Base-by-base conservation (phyloP, 2,797 vertebrate genomes). In the Buphagus erythrorhynchus region DNA sequence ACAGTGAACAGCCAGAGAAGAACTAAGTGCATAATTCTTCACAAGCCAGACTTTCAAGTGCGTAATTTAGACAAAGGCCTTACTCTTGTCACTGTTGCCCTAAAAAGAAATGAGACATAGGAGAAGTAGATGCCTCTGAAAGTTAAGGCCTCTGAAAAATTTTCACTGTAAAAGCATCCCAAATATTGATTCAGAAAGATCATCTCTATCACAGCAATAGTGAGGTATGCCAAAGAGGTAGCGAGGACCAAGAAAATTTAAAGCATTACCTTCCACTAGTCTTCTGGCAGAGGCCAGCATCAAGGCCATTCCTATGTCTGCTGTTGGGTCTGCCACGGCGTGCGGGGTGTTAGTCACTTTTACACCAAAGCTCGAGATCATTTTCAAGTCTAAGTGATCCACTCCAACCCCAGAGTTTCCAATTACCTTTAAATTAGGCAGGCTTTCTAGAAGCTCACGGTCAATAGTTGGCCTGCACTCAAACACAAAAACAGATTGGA, bases 271-370 rank as follows among this genome's bases (percentile, higher is more conserved):
- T 97, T 98, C 97, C 15, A 98, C 33, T 8, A 99, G 88, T 57
- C 97, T 98, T 73, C 98, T 97, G 36, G 98, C 98, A 59, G 98
- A 98, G 20, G 98, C 98, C 68, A 99, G 94, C 96, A 99, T 97
- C 82, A 99, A 83, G 21, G 97, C 96, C 98, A 98, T 98, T 36
- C 97, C 98, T 28, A 98, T 84, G 71, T 98, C 98, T 48, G 98
- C 98, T 11, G 98, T 98, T 43, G 98, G 86, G 55, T 97, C 98
- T 2, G 97, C 97, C 55, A 98, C 98, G 0, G 98, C 96, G 1
- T 95, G 78, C 0, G 98, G 98, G 8, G 98, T 98, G 92, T 98
- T 98, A 84, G 98, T 97, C 74, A 98, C 97, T 95, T 98, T 98
- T 43, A 98, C 97, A 0, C 98, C 98, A 91, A 97, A 98, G 83